Evolutionary conservation across 1,140 invertebrate genomes (phyloP), one percentile per base, ranked within the genome.

Genomic region (Dinoponera quadriceps): DNA sequence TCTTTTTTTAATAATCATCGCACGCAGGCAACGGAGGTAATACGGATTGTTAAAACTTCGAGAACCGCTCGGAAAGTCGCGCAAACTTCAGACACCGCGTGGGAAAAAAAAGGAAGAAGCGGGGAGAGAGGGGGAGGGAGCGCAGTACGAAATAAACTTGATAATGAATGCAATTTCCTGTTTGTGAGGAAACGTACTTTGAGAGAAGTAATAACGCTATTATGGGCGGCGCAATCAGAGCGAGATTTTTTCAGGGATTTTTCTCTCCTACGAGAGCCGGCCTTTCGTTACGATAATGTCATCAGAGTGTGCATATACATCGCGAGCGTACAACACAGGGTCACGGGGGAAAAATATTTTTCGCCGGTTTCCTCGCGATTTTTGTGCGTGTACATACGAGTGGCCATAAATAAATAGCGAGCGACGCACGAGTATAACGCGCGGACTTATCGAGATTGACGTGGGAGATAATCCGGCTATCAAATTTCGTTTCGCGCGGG

Each of bases 101-200:
- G 27, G 68, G 68, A 68, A 78, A 78, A 44, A 18, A n/a, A 54
- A n/a, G 16, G 33, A 33, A 33, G 33, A 7, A 33, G 38, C 4
- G 11, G 29, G 69, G n/a, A 55, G 11, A 20, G 7, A 44, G 7
- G 11, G 38, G 9, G 7, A 9, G 7, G 11, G 38, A 44, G n/a
- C 18, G 51, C n/a, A 16, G 59, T 69, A 57, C 25, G 55, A 69
- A 80, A 80, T 69, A 80, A 80, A 69, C 75, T 69, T 80, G 62
- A 80, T 80, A 80, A 80, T 59, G 51, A 80, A 80, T 69, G 65
- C 75, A 80, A 69, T 69, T 80, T 68, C 69, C 33, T 44, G 75
- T 80, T 44, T 69, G 75, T 57, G 51, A 78, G 29, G 33, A 78
- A 78, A 80, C 25, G 75, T 69, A 69, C 33, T 80, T 69, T 69